Conservation (phyloP, 2,888 invertebrate species). For the Asteroscopus sphinx region DNA sequence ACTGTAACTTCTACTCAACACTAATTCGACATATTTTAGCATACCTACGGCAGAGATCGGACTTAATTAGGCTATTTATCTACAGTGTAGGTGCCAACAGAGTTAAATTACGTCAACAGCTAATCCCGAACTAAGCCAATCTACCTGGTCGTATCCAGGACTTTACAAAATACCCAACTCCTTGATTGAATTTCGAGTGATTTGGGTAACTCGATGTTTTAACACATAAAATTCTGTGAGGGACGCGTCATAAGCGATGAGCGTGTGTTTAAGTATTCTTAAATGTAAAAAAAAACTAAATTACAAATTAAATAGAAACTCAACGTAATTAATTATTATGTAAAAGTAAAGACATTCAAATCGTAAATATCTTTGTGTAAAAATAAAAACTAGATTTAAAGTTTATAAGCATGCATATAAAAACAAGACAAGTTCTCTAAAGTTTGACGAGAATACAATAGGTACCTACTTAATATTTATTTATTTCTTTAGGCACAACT, state of each 20-base stretch:
- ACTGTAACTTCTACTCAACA: slow-evolving; percentile 30
- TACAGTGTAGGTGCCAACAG: slow-evolving; percentile 46
- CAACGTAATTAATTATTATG: too few relatives aligned
- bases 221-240: slow-evolving; percentile 34
- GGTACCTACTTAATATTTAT: too few relatives aligned
- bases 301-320: too few relatives aligned
- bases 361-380: too few relatives aligned
- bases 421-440: too few relatives aligned
- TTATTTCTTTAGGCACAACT: too few relatives aligned
- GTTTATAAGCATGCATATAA: too few relatives aligned
- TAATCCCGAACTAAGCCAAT: slow-evolving; percentile 56
- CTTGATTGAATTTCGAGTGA: slow-evolving; percentile 58
- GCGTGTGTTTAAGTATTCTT: slow-evolving; percentile 9
- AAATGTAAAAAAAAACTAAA: too few relatives aligned
- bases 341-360: too few relatives aligned
- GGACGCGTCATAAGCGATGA: slow-evolving; percentile 15
- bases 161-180: slow-evolving; percentile 56
- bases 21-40: slow-evolving; percentile 41
- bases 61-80: slow-evolving; percentile 53
- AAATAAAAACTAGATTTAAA: too few relatives aligned
- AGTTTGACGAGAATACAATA: too few relatives aligned
- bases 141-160: slow-evolving; percentile 46
- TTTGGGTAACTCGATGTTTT: slow-evolving; percentile 38
- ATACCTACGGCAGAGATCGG: slow-evolving; percentile 23
- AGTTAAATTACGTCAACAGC: slow-evolving; percentile 47